These are phyloP conservation scores for Tenualosa thibaudeaui DNA, from an alignment of 2,797 vertebrate genomes.

Conservation along the genomic window DNA sequence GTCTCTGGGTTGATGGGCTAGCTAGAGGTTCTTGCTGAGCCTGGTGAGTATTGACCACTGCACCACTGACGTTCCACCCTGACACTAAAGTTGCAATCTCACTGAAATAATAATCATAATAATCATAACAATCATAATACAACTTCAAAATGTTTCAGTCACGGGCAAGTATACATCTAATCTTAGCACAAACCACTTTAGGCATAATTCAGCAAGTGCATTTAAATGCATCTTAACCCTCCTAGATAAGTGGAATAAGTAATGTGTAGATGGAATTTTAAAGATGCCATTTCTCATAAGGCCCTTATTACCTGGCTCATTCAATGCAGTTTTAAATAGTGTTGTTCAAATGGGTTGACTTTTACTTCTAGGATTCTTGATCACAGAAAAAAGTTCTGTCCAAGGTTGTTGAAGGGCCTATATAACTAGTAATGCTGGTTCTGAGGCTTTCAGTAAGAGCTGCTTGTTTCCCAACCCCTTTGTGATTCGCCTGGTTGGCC, in stretches of 20 bases:
- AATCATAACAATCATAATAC: not conserved
- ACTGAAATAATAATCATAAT: not conserved
- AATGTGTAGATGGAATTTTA: not conserved
- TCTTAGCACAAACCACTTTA: not conserved
- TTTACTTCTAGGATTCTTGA: not conserved
- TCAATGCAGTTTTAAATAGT: not conserved
- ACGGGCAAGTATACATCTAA: not conserved
- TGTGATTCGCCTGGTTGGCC: not conserved
- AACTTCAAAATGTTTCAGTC: not conserved
- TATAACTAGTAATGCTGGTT: not conserved
- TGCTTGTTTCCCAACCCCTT: not conserved
- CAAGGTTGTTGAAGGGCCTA: not conserved
- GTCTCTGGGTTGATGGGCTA: not conserved
- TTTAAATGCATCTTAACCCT: not conserved
- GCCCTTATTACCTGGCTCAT: not conserved
- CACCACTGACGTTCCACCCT: not conserved
- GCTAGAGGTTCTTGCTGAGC: not conserved
- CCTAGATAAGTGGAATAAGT: not conserved
- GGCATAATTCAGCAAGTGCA: constrained; percentile 23
- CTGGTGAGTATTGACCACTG: not conserved
- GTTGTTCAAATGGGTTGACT: not conserved
- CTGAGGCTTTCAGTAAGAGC: not conserved
- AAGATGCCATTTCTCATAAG: constrained; percentile 1
- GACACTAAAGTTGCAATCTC: not conserved
- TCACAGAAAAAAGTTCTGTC: not conserved